Evolutionary conservation across 2,797 vertebrate genomes (phyloP).

Genomic region (Podarcis siculus): DNA sequence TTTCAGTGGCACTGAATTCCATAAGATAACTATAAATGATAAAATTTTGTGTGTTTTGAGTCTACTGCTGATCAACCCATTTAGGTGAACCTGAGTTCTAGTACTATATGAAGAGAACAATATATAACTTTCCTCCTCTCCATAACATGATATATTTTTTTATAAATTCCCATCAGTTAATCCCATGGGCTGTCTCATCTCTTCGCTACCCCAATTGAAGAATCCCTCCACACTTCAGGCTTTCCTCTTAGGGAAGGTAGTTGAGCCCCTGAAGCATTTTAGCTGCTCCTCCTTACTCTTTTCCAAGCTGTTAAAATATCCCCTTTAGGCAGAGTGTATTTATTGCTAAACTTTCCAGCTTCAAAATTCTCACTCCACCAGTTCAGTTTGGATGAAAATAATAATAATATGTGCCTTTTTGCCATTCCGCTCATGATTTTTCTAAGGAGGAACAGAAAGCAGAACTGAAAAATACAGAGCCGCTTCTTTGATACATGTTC

Average conservation of each 20-base stretch:
- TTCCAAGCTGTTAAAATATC: background rate
- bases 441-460: too few relatives aligned
- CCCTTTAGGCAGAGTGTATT: background rate
- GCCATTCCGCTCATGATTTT: too few relatives aligned
- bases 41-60: background rate
- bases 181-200: background rate
- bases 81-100: background rate
- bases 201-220: too few relatives aligned
- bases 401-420: too few relatives aligned
- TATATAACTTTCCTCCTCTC: background rate
- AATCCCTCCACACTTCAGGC: background rate
- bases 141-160: background rate
- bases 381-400: too few relatives aligned
- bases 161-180: background rate
- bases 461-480: too few relatives aligned
- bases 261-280: background rate
- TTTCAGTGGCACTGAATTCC: background rate
- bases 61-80: background rate
- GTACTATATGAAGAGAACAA: background rate
- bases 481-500: too few relatives aligned
- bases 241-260: background rate
- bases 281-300: background rate
- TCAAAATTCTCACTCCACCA: too few relatives aligned
- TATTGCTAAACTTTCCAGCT: too few relatives aligned
- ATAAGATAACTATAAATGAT: background rate